Evolutionary conservation across 2,113 vertebrate species (phyloP).

Genomic region (Sitta europaea): DNA sequence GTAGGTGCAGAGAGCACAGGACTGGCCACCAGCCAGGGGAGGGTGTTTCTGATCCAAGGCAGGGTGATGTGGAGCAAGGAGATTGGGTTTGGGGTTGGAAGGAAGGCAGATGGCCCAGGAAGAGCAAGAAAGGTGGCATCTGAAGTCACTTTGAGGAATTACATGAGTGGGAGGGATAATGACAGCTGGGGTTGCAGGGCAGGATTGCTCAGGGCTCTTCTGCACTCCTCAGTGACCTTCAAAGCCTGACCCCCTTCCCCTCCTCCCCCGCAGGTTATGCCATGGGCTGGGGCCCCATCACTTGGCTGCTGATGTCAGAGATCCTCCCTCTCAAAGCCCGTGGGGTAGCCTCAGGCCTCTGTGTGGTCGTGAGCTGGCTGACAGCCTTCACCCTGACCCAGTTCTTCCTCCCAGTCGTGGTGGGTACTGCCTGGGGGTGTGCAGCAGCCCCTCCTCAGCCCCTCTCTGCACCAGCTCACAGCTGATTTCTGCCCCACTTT

Average conservation of each 20-base stretch:
- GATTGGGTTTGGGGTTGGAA: neutral
- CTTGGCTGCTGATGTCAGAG: constrained; percentile 96
- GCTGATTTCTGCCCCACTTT: neutral
- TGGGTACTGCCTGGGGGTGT: neutral
- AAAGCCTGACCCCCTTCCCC: neutral
- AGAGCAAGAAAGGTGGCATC: neutral
- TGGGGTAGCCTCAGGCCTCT: constrained; percentile 87
- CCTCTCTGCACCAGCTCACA: neutral
- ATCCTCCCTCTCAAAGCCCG: constrained; percentile 87
- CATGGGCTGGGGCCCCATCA: constrained; percentile 97
- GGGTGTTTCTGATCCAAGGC: fast-evolving
- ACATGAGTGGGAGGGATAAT: neutral
- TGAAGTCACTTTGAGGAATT: neutral
- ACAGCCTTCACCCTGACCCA: constrained; percentile 87
- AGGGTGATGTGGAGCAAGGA: neutral
- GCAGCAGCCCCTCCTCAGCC: neutral
- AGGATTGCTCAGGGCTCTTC: neutral
- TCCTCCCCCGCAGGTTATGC: constrained; percentile 81
- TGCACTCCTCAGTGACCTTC: neutral
- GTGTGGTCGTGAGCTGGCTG: constrained; percentile 89
- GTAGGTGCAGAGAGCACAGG: constrained; percentile 65
- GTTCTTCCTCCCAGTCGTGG: constrained; percentile 80
- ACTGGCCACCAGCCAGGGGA: neutral
- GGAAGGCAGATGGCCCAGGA: neutral
- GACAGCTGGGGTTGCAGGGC: neutral